A percentile compares a stretch with the other conserved stretches of the same genome.
Evolutionary conservation across 2,888 invertebrate genomes (phyloP).

Genomic region (Brachylomia viminalis): DNA sequence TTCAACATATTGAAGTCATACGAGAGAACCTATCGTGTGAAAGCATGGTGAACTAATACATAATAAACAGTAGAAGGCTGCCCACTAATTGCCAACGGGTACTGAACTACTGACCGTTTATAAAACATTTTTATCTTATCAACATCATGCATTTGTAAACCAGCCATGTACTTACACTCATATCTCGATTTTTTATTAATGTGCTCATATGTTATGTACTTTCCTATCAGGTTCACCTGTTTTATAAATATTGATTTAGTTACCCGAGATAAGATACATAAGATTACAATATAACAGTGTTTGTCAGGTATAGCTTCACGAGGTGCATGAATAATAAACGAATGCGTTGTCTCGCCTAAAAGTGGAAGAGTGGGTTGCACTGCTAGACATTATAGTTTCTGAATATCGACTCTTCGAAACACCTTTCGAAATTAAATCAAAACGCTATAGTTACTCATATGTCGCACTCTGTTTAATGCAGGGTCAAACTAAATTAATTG

Average conservation of each 20-base stretch:
- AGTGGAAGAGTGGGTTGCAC: constrained; percentile 36
- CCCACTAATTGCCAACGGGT: constrained; percentile 17
- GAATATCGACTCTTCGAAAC: constrained; percentile 14
- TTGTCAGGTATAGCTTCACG: neutral
- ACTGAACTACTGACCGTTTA: constrained; percentile 25
- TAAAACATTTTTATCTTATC: constrained; percentile 62
- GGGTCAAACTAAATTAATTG: neutral
- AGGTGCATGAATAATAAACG: constrained; percentile 41
- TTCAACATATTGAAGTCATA: constrained; percentile 15
- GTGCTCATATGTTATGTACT: constrained; percentile 13
- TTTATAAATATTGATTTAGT: constrained; percentile 51
- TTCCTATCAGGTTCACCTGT: constrained; percentile 44
- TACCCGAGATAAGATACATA: constrained; percentile 44
- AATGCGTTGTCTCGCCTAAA: constrained; percentile 30
- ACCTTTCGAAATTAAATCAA: constrained; percentile 14
- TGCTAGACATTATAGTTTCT: constrained; percentile 5
- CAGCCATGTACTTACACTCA: constrained; percentile 12
- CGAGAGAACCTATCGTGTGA: neutral
- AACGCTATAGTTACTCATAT: neutral
- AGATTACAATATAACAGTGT: constrained; percentile 7
- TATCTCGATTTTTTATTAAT: too few relatives aligned
- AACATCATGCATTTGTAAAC: constrained; percentile 44
- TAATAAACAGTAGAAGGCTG: constrained; percentile 7
- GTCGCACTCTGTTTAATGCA: too few relatives aligned
- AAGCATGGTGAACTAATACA: neutral